These are phyloP conservation scores for Setipinna tenuifilis DNA, from an alignment of 2,797 vertebrate genomes.

Conservation along the genomic window DNA sequence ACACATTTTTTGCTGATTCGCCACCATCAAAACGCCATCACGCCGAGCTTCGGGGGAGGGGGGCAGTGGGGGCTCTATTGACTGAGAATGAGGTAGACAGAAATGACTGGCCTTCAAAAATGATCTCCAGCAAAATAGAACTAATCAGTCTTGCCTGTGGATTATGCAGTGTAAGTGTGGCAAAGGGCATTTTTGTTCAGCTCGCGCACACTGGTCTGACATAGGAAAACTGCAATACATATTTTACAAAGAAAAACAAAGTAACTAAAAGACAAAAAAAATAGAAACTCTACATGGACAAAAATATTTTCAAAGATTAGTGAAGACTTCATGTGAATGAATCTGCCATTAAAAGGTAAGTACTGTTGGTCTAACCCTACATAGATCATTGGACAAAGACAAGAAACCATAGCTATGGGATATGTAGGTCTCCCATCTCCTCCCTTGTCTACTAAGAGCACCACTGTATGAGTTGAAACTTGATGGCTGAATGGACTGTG, in stretches of 20 bases:
- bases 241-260: conserved; percentile 55
- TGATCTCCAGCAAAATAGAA: conserved; percentile 72
- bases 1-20: conserved; percentile 46
- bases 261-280: conserved; percentile 30
- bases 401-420: conserved; percentile 37
- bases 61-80: conserved; percentile 64
- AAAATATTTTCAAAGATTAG: conserved; percentile 33
- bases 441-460: conserved; percentile 77
- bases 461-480: conserved; percentile 67
- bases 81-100: conserved; percentile 89
- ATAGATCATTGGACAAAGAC: conserved; percentile 65
- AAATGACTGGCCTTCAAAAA: conserved; percentile 74
- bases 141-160: conserved; percentile 64
- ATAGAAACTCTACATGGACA: conserved; percentile 40
- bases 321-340: conserved; percentile 53
- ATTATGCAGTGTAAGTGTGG: conserved; percentile 38
- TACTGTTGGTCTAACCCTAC: conserved; percentile 26
- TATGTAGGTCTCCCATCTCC: conserved; percentile 51
- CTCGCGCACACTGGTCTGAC: conserved; percentile 34
- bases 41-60: neutral
- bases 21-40: conserved; percentile 63
- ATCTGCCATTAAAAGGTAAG: neutral
- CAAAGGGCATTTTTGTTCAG: conserved; percentile 57
- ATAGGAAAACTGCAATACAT: conserved; percentile 52
- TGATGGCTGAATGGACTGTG: conserved; percentile 78